Base-by-base conservation (phyloP, 2,113 vertebrate genomes). In the Clinocottus analis region DNA sequence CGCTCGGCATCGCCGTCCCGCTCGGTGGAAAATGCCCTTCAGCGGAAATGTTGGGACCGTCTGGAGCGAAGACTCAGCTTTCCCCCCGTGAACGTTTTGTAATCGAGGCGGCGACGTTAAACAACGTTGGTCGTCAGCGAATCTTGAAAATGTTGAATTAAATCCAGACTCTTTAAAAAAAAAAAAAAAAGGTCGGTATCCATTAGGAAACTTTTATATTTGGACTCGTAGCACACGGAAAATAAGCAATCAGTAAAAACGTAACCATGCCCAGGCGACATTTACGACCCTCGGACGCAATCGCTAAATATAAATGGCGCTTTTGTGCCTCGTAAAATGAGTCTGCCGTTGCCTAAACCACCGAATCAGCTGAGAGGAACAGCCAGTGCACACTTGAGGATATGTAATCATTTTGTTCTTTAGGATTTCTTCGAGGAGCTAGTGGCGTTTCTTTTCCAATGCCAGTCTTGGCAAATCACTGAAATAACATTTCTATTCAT, bases 401-500 rank as follows among this genome's bases (percentile, higher is more conserved):
- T 78, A 85, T 75, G 73, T 77, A 87, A 86, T 90, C 66, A 71
- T 76, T 66, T 73, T 58, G 73, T 86, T 82, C 63, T 62, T 67
- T 3, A 65, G 72, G 39, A 71, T 82, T 81, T 82, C 35, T 72
- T 81, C 47, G 64, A 80, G 53, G 53, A 56, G 72, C 64, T 88
- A 47, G 73, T 49, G 21, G 60, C 43, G 55, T 51, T 19, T 72
- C 60, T 69, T 76, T 81, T 84, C 60, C 41, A 76, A 79, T 72
- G 61, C 4, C 72, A 89, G 66, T 90, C 55, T 43, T 61, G 27
- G 79, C 12, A 71, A 77, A 85, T 63, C 21, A 79, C 27, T 39
- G 67, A 77, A 89, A 88, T 71, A 79, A 80, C 72, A 85, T 86
- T 89, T 85, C 72, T 68, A 81, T 89, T 86, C 70, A 87, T 71